Evolutionary conservation across 2,797 vertebrate species (phyloP), one percentile per base, ranked within the genome.

Genomic region (Sorex maritimensis): DNA sequence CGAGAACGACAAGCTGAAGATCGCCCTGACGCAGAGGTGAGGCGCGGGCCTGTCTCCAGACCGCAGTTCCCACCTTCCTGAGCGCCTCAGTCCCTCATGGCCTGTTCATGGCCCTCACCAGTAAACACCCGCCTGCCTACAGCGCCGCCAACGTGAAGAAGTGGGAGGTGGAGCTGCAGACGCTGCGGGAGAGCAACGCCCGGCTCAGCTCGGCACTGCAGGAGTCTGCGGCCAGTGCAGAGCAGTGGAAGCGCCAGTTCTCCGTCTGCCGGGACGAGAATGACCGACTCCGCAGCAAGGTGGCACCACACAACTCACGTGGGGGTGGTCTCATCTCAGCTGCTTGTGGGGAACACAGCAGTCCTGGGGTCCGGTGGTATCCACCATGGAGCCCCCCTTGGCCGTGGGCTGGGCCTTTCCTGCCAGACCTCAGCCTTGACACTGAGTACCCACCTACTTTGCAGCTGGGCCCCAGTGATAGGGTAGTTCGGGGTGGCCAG

Each of bases 201-300:
- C 97, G 99, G 82, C 98, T 99, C 95, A 98, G 97, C 90, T 98
- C 99, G 0, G 98, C 99, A 0, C 98, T 99, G 96, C 99, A 99
- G 97, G 99, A 99, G 97, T 99, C 99, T 0, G 98, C 99, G 0
- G 98, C 98, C 97, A 99, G 99, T 74, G 99, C 99, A 0, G 99
- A 99, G 95, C 99, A 99, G 96, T 99, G 99, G 99, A 99, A 99
- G 97, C 98, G 98, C 94, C 99, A 99, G 95, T 98, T 99, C 86
- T 97, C 97, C 82, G 94, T 97, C 93, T 99, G 99, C 98, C 99
- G 99, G 75, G 99, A 99, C 0, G 99, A 99, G 97, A 99, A 99
- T 0, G 99, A 99, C 93, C 96, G 98, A 30, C 99, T 99, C 94
- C 98, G 98, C 96, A 98, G 96, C 97, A 99, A 99, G 99, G 99